A percentile compares a stretch with the other conserved stretches of the same genome.
phyloP scores from a whole-genome alignment of 1,140 invertebrate species.

The Saxidomus purpurata region DNA sequence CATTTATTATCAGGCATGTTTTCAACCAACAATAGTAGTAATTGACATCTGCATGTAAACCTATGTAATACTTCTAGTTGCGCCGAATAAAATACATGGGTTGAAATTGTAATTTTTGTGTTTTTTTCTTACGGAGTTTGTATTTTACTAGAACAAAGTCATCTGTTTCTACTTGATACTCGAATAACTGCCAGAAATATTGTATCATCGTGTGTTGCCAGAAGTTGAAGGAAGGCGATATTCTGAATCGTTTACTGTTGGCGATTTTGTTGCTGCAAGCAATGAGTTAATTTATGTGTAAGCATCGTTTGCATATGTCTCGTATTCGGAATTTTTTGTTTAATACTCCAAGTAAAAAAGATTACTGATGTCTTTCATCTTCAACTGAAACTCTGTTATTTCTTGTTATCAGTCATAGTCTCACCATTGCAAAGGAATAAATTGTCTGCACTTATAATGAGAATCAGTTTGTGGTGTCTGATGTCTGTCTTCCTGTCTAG shows the following conservation, averaged over 20 bases:
- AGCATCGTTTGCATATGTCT: background rate
- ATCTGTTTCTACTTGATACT: background rate
- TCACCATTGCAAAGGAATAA: slow-evolving; percentile 14
- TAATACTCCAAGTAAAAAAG: background rate
- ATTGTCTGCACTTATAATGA: background rate
- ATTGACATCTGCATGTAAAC: background rate
- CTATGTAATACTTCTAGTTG: background rate
- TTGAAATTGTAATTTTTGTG: slow-evolving; percentile 12
- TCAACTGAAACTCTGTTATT: background rate
- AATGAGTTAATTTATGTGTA: background rate
- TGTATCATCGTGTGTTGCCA: background rate
- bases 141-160: background rate
- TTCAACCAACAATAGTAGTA: background rate
- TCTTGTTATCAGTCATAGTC: background rate
- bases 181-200: background rate
- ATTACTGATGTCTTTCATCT: slow-evolving; percentile 1
- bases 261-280: background rate
- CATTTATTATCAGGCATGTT: background rate
- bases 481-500: background rate
- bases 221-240: slow-evolving; percentile 14
- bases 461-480: background rate
- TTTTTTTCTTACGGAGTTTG: background rate
- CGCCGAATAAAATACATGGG: slow-evolving; percentile 18
- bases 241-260: background rate
- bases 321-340: background rate